These are phyloP conservation scores for Iguana delicatissima DNA, from an alignment of 2,797 vertebrate species.

Conservation along the genomic window DNA sequence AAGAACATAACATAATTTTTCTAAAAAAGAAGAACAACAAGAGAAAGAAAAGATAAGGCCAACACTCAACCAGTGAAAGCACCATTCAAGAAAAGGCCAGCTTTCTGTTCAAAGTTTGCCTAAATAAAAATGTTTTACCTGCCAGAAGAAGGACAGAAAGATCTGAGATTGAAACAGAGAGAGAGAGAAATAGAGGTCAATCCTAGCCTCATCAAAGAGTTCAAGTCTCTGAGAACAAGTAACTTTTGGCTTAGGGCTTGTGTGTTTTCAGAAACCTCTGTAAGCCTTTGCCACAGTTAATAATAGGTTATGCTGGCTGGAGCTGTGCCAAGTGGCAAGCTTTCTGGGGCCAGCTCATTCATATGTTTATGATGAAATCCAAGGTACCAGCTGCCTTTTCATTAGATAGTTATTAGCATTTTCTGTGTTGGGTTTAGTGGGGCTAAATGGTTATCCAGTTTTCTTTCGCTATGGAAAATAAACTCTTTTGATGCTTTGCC, in stretches of 20 bases:
- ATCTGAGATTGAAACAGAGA: too few relatives aligned
- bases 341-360: slow-evolving; percentile 37
- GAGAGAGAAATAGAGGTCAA: too few relatives aligned
- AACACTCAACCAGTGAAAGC: too few relatives aligned
- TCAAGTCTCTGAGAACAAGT: too few relatives aligned
- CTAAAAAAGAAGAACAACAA: too few relatives aligned
- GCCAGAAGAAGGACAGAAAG: too few relatives aligned
- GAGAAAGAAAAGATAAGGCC: too few relatives aligned
- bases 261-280: slow-evolving; percentile 18
- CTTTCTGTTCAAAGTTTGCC: too few relatives aligned
- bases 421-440: slow-evolving; percentile 48
- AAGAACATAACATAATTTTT: too few relatives aligned
- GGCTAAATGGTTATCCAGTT: slow-evolving; percentile 52
- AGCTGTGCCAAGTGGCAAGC: slow-evolving; percentile 30
- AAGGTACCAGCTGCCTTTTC: slow-evolving; percentile 50
- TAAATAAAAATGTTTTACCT: too few relatives aligned
- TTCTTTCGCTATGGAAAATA: slow-evolving; percentile 56
- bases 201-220: too few relatives aligned
- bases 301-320: slow-evolving; percentile 37
- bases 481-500: slow-evolving; percentile 50
- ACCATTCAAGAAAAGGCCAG: too few relatives aligned
- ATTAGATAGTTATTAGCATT: slow-evolving; percentile 49
- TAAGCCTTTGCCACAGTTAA: slow-evolving; percentile 29
- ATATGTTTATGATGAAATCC: slow-evolving; percentile 22
- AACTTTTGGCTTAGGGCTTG: background rate